phyloP scores from a whole-genome alignment of 2,797 vertebrate genomes.

The Crax fasciolata region DNA sequence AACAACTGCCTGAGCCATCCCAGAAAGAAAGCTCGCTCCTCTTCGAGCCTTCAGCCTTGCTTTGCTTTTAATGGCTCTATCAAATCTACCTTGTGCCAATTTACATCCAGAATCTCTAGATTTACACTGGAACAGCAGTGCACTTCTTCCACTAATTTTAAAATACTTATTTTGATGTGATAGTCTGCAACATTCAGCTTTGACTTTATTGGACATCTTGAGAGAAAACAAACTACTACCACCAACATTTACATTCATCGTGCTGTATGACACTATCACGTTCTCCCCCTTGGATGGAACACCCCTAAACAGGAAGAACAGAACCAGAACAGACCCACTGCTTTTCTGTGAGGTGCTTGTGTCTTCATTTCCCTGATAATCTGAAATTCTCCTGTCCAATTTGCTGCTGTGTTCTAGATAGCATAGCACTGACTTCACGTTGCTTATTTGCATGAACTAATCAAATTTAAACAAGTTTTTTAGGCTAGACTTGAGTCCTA shows the following conservation, averaged over 20 bases:
- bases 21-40: slow-evolving; percentile 12
- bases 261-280: not conserved
- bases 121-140: not conserved
- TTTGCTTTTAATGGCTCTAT: not conserved
- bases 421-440: not conserved
- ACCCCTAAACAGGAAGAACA: not conserved
- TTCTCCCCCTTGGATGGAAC: not conserved
- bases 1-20: not conserved
- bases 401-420: not conserved
- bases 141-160: not conserved
- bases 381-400: not conserved
- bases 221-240: not conserved
- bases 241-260: not conserved
- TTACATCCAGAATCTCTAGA: not conserved
- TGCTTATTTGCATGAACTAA: not conserved
- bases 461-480: not conserved
- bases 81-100: not conserved
- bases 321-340: not conserved
- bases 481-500: not conserved
- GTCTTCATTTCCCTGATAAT: not conserved
- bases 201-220: not conserved
- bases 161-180: not conserved
- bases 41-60: not conserved
- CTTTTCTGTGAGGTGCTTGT: not conserved
- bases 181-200: not conserved